Evolutionary conservation across 1,140 invertebrate genomes (phyloP), one percentile per base, ranked within the genome.

Genomic region (Nymphalis io): DNA sequence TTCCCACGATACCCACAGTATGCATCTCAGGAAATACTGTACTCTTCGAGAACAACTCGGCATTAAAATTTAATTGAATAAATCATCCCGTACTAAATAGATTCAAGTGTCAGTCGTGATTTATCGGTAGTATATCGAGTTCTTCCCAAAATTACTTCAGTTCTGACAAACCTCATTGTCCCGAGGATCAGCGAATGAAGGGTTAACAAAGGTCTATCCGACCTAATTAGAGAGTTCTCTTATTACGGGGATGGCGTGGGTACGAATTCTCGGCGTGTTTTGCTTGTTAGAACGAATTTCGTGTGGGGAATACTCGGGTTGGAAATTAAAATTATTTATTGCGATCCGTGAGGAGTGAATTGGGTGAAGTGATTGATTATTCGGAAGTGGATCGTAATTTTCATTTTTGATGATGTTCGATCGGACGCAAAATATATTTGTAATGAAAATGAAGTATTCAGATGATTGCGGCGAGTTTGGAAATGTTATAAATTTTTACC

Each of bases 151-250:
- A 68, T 57, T 61, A 60, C 67, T 62, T 68, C 60, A 16, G 48
- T 57, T 65, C 39, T 40, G 48, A 55, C 59, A 51, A 42, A 51
- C 46, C 48, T 60, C 60, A 68, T 68, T 68, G 67, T 68, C 51
- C 48, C 48, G 21, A 20, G 20, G 48, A 68, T 68, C 48, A 39
- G 21, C 55, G 64, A 58, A 42, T 55, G 60, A 68, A 61, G 67
- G 67, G 67, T 61, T 68, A 57, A 68, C 67, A 68, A 59, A 68
- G 60, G 67, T 59, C 67, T 57, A 57, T 44, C 48, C 60, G 48
- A 68, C 48, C 60, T 68, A 68, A 68, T 68, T 68, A 68, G 46
- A 23, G 60, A 68, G 39, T 68, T 68, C 59, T 42, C 33, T 48
- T 63, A 51, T 51, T 63, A 57, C 20, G 44, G n/a, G n/a, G 38